phyloP scores from a whole-genome alignment of 2,797 vertebrate species.

The Anabas testudineus region DNA sequence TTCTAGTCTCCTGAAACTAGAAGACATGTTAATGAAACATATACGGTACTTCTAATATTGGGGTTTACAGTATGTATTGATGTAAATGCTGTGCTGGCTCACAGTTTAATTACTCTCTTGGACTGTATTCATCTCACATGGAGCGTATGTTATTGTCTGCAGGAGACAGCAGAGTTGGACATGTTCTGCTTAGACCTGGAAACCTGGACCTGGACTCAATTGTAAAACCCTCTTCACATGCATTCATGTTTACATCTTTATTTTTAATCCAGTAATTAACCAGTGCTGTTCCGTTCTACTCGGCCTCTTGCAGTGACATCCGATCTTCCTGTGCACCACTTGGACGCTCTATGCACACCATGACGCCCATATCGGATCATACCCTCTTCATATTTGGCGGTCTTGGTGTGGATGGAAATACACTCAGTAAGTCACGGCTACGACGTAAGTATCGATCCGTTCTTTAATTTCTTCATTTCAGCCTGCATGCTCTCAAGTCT shows the following conservation, averaged over 20 bases:
- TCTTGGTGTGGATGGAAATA: conserved; percentile 87
- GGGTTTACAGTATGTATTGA: neutral
- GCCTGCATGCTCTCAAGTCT: neutral
- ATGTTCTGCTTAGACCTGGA: conserved; percentile 93
- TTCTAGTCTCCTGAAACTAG: neutral
- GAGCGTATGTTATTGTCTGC: conserved; percentile 26
- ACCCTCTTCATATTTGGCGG: conserved; percentile 93
- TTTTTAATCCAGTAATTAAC: neutral
- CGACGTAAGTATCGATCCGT: rapidly evolving
- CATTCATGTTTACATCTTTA: neutral
- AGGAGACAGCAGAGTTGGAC: conserved; percentile 92
- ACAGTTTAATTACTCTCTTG: neutral
- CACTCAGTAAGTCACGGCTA: conserved; percentile 87
- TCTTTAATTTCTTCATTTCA: neutral
- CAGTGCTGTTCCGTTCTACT: neutral
- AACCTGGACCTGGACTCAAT: conserved; percentile 92
- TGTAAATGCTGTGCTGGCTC: neutral
- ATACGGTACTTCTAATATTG: neutral
- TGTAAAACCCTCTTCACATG: conserved; percentile 79
- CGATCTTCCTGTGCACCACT: conserved; percentile 71
- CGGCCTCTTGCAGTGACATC: conserved; percentile 59
- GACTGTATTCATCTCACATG: conserved; percentile 4
- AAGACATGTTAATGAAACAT: no score
- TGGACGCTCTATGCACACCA: conserved; percentile 93
- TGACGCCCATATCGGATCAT: conserved; percentile 88